These are phyloP conservation scores for Rhagophthalmus giganteus DNA, from an alignment of 2,888 invertebrate genomes.

Conservation along the genomic window DNA sequence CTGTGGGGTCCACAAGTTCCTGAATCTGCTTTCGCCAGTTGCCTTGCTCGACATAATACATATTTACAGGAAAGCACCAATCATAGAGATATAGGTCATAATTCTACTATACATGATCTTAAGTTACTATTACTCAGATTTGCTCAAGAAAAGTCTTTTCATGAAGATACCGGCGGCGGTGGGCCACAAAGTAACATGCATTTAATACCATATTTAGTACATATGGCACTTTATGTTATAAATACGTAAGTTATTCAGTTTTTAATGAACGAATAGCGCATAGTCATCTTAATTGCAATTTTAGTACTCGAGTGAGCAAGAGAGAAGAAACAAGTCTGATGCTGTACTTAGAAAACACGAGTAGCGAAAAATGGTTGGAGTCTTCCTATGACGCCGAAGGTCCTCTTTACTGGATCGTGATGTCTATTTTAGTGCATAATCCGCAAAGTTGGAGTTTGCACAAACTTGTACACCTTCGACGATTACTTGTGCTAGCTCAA, in stretches of 20 bases:
- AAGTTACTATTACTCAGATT: slow-evolving; percentile 87
- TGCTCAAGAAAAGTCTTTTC: slow-evolving; percentile 93
- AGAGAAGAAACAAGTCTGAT: slow-evolving; percentile 80
- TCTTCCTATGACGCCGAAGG: slow-evolving; percentile 89
- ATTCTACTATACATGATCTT: slow-evolving; percentile 87
- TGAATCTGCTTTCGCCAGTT: slow-evolving; percentile 90
- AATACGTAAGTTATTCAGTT: slow-evolving; percentile 70
- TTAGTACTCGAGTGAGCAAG: slow-evolving; percentile 70
- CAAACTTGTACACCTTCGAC: slow-evolving; percentile 71
- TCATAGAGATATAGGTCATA: slow-evolving; percentile 77
- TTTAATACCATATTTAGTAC: slow-evolving; percentile 89
- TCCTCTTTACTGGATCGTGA: slow-evolving; percentile 83
- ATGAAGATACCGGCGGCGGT: slow-evolving; percentile 96
- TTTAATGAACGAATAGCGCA: no score
- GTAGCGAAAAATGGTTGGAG: slow-evolving; percentile 72
- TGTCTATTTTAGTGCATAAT: slow-evolving; percentile 79
- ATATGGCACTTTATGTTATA: slow-evolving; percentile 92
- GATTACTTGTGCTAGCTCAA: slow-evolving; percentile 78
- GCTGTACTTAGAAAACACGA: slow-evolving; percentile 68
- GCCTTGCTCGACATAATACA: slow-evolving; percentile 88
- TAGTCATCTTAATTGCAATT: no score
- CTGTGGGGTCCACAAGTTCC: slow-evolving; percentile 95
- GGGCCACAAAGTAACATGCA: slow-evolving; percentile 98
- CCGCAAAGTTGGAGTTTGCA: slow-evolving; percentile 76
- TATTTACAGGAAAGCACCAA: slow-evolving; percentile 76